Base-by-base conservation (phyloP, 30 jellyfish, hydroid and myxozoan species). In the Hydra vulgaris region DNA sequence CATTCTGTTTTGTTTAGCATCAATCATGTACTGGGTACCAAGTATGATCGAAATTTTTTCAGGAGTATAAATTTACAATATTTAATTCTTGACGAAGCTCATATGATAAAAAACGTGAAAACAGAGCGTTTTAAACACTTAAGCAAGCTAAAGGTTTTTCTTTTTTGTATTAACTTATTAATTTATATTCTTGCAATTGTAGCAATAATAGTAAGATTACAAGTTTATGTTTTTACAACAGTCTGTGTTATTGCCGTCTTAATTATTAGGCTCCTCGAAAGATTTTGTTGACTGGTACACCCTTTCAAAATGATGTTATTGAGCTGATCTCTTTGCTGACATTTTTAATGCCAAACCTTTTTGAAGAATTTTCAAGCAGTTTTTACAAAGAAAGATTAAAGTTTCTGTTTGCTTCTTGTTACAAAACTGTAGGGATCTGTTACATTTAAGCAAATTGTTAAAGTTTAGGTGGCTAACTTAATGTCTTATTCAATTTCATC, bases 231-330 rank as follows among this genome's bases (percentile, higher is more conserved):
- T n/a, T n/a, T n/a, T n/a, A n/a, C n/a, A n/a, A n/a, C n/a, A n/a
- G n/a, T n/a, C n/a, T n/a, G n/a, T n/a, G n/a, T n/a, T n/a, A n/a
- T n/a, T n/a, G n/a, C n/a, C n/a, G n/a, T n/a, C n/a, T n/a, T 77
- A 21, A 24, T n/a, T 73, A 40, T 22, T 66, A 89, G 96, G 83
- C 96, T 18, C 55, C 69, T 69, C 88, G 91, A 54, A 88, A 88
- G 1, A 84, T 89, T 18, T 84, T 89, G 68, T 83, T 89, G 69
- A 89, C 96, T 53, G 96, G 96, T 8, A 89, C 96, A 21, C 96
- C 96, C 0, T 53, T 89, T 77, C 96, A 89, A 80, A 89, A 89
- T 73, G 90, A 89, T 82, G 88, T 89, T 26, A 26, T 89, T 21
- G 96, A 89, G 54, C 72, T 89, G 84, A 84, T 89, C 70, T 84